Evolutionary conservation across 2,113 vertebrate genomes (phyloP).

Genomic region (Pseudorasbora parva): DNA sequence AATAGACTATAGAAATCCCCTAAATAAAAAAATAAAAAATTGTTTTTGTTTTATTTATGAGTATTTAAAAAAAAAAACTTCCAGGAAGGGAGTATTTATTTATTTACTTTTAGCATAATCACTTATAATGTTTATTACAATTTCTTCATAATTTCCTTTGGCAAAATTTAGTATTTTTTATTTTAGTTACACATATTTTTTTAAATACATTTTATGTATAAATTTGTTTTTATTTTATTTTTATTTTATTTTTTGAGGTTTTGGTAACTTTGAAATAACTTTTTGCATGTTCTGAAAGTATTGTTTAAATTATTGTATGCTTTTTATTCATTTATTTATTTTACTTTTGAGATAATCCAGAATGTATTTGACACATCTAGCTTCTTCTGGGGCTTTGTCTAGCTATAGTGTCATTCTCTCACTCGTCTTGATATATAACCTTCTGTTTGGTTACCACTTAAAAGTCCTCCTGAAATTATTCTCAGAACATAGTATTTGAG

Average conservation of each 20-base stretch:
- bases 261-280: no score
- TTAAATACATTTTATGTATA: not conserved
- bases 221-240: not conserved
- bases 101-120: not conserved
- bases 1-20: not conserved
- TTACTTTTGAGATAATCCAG: not conserved
- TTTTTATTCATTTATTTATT: not conserved
- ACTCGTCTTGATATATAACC: not conserved
- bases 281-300: no score
- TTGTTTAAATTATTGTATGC: no score
- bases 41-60: not conserved
- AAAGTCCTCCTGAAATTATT: constrained; percentile 1
- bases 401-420: not conserved
- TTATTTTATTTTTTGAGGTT: not conserved
- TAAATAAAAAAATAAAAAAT: not conserved
- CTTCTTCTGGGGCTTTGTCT: not conserved
- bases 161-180: not conserved
- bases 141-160: not conserved
- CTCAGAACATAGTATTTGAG: constrained; percentile 17
- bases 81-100: not conserved
- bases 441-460: constrained; percentile 2
- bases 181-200: not conserved
- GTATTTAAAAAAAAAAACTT: no score
- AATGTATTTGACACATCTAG: not conserved
- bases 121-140: not conserved